phyloP scores from a whole-genome alignment of 2,113 vertebrate genomes.

The Ibidorhyncha struthersii region DNA sequence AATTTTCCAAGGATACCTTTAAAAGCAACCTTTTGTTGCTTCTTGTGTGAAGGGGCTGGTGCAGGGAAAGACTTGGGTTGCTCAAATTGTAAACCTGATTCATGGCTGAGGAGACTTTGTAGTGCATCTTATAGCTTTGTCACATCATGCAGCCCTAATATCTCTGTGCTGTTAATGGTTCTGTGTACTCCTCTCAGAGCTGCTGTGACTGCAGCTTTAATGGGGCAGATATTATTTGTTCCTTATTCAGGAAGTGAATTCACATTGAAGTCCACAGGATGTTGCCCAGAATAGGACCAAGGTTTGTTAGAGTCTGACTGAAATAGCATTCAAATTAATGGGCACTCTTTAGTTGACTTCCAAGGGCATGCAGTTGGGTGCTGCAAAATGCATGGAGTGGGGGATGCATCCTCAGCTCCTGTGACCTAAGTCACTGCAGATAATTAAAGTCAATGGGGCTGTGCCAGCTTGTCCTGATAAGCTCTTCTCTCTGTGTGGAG shows the following conservation, averaged over 20 bases:
- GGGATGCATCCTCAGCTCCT: not conserved
- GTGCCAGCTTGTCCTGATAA: not conserved
- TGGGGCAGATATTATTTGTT: not conserved
- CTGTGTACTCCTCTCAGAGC: not conserved
- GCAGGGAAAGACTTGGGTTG: not conserved
- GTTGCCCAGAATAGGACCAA: not conserved
- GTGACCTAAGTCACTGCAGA: not conserved
- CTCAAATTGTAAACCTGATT: not conserved
- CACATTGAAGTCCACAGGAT: rapidly evolving
- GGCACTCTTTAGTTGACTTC: not conserved
- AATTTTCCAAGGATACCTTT: not conserved
- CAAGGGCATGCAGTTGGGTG: not conserved
- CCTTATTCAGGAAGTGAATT: not conserved
- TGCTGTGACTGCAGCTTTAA: not conserved
- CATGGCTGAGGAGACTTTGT: not conserved
- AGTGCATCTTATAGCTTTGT: not conserved
- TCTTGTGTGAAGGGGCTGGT: not conserved
- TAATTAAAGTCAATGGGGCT: not conserved
- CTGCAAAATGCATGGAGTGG: not conserved
- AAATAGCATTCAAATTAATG: not conserved
- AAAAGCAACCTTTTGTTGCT: not conserved
- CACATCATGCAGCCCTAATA: not conserved
- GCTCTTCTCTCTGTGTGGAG: not conserved
- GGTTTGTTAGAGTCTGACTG: not conserved
- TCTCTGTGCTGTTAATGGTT: not conserved